Base-by-base conservation (phyloP, 2,113 vertebrate genomes). In the Australoheros scitulus region DNA sequence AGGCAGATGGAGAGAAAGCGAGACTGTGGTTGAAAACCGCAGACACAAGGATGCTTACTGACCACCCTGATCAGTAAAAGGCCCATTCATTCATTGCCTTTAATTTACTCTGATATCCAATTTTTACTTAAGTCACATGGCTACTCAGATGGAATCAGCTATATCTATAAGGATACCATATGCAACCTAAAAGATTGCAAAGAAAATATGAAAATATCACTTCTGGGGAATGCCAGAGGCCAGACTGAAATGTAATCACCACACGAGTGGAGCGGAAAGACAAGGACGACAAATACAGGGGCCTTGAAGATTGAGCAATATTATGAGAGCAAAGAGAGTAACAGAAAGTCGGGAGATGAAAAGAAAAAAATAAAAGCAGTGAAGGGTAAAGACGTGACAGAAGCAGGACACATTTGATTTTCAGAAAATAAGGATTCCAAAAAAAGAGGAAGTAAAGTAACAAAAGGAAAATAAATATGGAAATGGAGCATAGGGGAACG, bases 1-100 rank as follows among this genome's bases (percentile, higher is more conserved):
- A 92, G 82, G 75, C 84, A 88, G 82, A 89, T 83, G 87, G 77
- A 80, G 87, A 91, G 76, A 83, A 77, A 85, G 75, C 77, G 81
- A 90, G 89, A 84, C 83, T 91, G 87, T 86, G 77, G 83, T 77
- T 86, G 36, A 41, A 83, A 81, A 81, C 76, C 83, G 75, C 83
- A 89, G 89, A 89, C 74, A 88, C 14, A 68, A 75, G 72, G 80
- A 74, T 70, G 63, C 79, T 87, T 78, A 80, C 82, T 32, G 59
- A 61, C 63, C 77, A 85, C 77, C 74, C 29, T 79, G 61, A 91
- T 85, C 78, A 77, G 76, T 77, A 82, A 74, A 85, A 87, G 58
- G 36, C 61, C 59, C 56, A 83, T 83, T 81, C 75, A 79, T 55
- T 83, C 61, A 89, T 59, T 17, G 26, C 80, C 65, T 81, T 75